These are phyloP conservation scores for Micrastur ruficollis DNA, from an alignment of 2,797 vertebrate species.

Conservation along the genomic window DNA sequence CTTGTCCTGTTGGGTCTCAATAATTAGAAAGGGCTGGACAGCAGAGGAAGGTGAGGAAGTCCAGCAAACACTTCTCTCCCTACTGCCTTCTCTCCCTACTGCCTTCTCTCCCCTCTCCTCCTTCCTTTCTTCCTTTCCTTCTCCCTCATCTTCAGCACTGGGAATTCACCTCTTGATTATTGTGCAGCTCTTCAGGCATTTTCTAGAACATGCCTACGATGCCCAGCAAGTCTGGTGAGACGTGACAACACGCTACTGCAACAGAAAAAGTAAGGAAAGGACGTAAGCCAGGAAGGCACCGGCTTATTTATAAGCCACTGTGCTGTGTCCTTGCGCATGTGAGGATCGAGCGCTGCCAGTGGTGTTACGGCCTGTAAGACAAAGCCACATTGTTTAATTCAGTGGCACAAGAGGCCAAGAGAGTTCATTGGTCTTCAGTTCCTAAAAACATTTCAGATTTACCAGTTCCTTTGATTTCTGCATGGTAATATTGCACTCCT, in stretches of 20 bases:
- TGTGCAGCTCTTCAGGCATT: neutral
- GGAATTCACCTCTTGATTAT: neutral
- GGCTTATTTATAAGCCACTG: neutral
- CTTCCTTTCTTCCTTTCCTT: neutral
- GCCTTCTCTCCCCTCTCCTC: neutral
- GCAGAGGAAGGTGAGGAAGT: neutral
- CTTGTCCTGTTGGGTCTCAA: neutral
- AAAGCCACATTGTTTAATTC: neutral
- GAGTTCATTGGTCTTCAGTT: neutral
- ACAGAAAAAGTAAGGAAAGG: neutral
- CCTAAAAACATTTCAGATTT: neutral
- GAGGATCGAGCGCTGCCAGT: neutral
- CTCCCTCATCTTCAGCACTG: neutral
- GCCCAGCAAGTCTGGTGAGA: neutral
- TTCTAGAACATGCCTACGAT: neutral
- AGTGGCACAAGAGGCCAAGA: neutral
- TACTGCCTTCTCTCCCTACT: neutral
- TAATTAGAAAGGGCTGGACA: neutral
- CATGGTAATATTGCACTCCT: neutral
- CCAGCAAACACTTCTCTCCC: neutral
- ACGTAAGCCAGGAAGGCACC: neutral
- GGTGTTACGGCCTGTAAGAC: neutral
- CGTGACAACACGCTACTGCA: neutral
- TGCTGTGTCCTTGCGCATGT: neutral
- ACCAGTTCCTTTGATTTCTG: conserved; percentile 2